phyloP scores from a whole-genome alignment of 2,888 invertebrate genomes.

The Xestia xanthographa region DNA sequence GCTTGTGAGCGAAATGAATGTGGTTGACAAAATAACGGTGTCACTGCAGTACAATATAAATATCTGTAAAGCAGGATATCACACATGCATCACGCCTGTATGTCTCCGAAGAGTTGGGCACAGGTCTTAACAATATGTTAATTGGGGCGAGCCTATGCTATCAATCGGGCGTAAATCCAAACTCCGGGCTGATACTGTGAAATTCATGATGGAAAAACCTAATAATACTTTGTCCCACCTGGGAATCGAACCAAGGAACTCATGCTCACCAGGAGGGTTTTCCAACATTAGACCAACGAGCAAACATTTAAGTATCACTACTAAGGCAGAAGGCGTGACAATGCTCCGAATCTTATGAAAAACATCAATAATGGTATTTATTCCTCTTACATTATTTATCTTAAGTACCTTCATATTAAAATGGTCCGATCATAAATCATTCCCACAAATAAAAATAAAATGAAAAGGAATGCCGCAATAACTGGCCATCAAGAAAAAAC shows the following conservation, averaged over 20 bases:
- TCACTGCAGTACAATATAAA: too few species aligned
- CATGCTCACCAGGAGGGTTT: background rate
- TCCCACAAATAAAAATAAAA: background rate
- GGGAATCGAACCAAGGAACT: background rate
- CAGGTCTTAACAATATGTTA: too few species aligned
- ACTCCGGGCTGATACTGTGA: background rate
- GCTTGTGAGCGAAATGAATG: background rate
- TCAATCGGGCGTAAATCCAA: too few species aligned
- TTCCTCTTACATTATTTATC: background rate
- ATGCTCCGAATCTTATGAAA: background rate
- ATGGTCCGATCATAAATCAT: slow-evolving; percentile 31
- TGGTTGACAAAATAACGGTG: background rate
- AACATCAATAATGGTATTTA: slow-evolving; percentile 9
- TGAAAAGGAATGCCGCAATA: slow-evolving; percentile 18
- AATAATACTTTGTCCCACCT: background rate
- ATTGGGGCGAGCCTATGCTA: too few species aligned
- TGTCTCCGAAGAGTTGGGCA: too few species aligned
- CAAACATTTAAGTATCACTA: too few species aligned
- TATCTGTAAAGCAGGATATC: too few species aligned
- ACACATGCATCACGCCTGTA: too few species aligned
- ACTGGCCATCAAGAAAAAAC: slow-evolving; percentile 36
- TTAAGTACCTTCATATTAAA: slow-evolving; percentile 31
- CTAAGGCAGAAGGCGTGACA: background rate
- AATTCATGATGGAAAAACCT: background rate
- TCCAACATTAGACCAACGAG: background rate